phyloP scores from a whole-genome alignment of 2,888 invertebrate genomes.

The Drosophila tripunctata region DNA sequence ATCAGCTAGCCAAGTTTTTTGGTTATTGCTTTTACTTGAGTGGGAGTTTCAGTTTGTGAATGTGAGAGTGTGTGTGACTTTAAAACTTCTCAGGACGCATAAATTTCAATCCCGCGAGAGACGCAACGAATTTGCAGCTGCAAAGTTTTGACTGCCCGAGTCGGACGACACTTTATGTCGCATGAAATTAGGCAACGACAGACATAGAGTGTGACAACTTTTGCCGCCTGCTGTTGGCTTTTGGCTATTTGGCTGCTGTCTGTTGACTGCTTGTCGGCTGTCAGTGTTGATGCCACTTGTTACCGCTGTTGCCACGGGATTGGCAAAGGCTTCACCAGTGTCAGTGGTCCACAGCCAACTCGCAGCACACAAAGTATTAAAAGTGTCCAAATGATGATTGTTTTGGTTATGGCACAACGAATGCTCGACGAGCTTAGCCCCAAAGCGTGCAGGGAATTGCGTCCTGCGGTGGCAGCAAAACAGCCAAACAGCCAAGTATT shows the following conservation, averaged over 20 bases:
- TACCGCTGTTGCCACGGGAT: constrained; percentile 56
- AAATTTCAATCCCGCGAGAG: constrained; percentile 75
- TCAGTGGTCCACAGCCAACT: constrained; percentile 14
- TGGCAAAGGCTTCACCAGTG: constrained; percentile 40
- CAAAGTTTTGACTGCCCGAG: constrained; percentile 60
- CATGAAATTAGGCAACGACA: constrained; percentile 72
- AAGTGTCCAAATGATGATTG: constrained; percentile 83
- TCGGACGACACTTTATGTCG: constrained; percentile 68
- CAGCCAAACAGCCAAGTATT: constrained; percentile 9
- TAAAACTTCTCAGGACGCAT: constrained; percentile 69
- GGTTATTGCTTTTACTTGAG: constrained; percentile 35
- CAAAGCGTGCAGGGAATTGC: constrained; percentile 65
- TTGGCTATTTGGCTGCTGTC: constrained; percentile 29
- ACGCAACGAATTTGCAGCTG: constrained; percentile 48
- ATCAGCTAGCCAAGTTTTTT: constrained; percentile 45
- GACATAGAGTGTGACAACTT: constrained; percentile 29
- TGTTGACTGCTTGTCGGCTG: constrained; percentile 36
- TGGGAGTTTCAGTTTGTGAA: neutral
- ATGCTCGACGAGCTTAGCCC: constrained; percentile 41
- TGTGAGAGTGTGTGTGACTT: constrained; percentile 34
- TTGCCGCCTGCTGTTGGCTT: constrained; percentile 25
- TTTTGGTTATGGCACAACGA: constrained; percentile 75
- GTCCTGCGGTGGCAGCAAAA: constrained; percentile 35
- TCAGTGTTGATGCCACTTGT: constrained; percentile 62
- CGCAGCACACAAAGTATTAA: constrained; percentile 79